These are phyloP conservation scores for Sipha flava DNA, from an alignment of 1,140 invertebrate species.

Conservation along the genomic window DNA sequence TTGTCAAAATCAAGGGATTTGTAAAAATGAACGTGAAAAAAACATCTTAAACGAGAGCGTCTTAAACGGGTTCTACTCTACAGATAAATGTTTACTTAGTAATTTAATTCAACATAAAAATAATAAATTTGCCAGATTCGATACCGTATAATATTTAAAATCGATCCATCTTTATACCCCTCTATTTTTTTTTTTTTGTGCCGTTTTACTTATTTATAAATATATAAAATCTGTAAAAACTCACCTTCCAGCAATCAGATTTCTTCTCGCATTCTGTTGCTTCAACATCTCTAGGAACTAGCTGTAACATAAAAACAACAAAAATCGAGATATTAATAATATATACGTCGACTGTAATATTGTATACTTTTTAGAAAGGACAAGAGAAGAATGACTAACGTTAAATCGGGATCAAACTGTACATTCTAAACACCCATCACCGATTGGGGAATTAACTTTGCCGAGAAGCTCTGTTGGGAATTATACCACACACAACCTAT, in stretches of 20 bases:
- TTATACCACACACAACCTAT: neutral
- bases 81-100: no score
- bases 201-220: neutral
- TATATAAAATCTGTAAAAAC: neutral
- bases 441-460: neutral
- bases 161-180: no score
- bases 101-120: no score
- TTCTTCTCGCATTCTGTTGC: conserved; percentile 17
- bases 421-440: neutral
- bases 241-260: conserved; percentile 19
- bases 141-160: no score
- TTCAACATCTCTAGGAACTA: neutral
- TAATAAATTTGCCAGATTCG: no score
- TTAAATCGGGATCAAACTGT: neutral
- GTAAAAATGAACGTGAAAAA: no score
- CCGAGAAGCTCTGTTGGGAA: neutral
- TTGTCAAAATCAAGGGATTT: no score
- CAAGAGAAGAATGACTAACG: neutral
- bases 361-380: neutral
- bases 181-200: no score
- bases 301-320: neutral
- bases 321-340: conserved; percentile 1
- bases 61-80: no score
- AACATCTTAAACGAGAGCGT: no score
- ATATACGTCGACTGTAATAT: neutral